Conservation (phyloP, 2,888 invertebrate genomes). For the Cacoxenus indagator region DNA sequence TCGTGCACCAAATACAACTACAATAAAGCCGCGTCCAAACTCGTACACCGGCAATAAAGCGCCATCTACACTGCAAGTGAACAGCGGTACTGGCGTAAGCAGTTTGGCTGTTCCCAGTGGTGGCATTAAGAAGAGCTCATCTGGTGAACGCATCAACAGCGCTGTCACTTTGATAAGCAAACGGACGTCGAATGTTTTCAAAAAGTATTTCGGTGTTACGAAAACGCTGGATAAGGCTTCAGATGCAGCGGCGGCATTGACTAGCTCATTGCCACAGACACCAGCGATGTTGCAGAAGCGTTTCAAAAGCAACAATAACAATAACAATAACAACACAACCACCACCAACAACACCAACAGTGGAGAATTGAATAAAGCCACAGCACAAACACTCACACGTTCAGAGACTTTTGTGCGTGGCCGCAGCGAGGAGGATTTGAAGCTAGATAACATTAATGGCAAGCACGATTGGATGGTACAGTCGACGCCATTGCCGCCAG, state of each 20-base stretch:
- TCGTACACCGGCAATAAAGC: not conserved
- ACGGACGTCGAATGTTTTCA: slow-evolving; percentile 60
- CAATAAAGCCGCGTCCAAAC: slow-evolving; percentile 29
- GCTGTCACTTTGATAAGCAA: slow-evolving; percentile 61
- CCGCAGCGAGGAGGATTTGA: slow-evolving; percentile 40
- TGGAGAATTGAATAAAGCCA: slow-evolving; percentile 33
- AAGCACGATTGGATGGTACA: slow-evolving; percentile 33
- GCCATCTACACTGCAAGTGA: slow-evolving; percentile 17
- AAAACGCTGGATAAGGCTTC: slow-evolving; percentile 44
- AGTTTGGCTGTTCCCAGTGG: slow-evolving; percentile 23
- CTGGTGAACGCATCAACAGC: slow-evolving; percentile 63
- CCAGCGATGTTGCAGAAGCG: slow-evolving; percentile 43
- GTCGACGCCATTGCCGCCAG: slow-evolving; percentile 33
- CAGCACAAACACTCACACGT: slow-evolving; percentile 54
- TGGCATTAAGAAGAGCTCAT: slow-evolving; percentile 60
- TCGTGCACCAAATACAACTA: slow-evolving; percentile 54
- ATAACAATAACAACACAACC: slow-evolving; percentile 27
- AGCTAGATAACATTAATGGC: slow-evolving; percentile 3
- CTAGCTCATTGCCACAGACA: slow-evolving; percentile 37
- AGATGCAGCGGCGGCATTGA: slow-evolving; percentile 20
- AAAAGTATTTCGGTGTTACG: slow-evolving; percentile 59
- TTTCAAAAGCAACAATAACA: slow-evolving; percentile 27
- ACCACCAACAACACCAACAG: not conserved
- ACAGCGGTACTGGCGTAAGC: not conserved
- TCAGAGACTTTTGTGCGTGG: slow-evolving; percentile 69